Conservation (phyloP, 2,797 vertebrate species). For the Semaprochilodus insignis region DNA sequence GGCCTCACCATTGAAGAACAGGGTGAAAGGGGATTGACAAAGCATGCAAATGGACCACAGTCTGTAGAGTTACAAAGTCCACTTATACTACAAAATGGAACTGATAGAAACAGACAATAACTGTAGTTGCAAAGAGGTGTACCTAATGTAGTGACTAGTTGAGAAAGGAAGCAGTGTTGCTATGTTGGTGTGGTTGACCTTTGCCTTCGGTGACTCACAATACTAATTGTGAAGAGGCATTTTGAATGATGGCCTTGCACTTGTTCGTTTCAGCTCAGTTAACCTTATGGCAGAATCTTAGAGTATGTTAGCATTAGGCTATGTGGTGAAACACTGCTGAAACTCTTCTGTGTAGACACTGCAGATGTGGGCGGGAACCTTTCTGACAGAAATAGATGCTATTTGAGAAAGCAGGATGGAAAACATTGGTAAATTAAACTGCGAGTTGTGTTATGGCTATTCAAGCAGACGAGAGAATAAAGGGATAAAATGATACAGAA, state of each 20-base stretch:
- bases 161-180: background rate
- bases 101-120: too few relatives aligned
- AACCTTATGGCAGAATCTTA: too few relatives aligned
- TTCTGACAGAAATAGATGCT: constrained; percentile 43
- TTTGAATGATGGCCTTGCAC: constrained; percentile 20
- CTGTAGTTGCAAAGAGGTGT: too few relatives aligned
- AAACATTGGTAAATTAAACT: constrained; percentile 22
- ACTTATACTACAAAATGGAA: too few relatives aligned
- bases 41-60: too few relatives aligned
- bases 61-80: too few relatives aligned
- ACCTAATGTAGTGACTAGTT: too few relatives aligned
- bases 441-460: background rate
- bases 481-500: constrained; percentile 18
- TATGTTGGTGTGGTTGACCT: constrained; percentile 40
- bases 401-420: constrained; percentile 28
- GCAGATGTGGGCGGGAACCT: constrained; percentile 31
- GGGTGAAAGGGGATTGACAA: too few relatives aligned
- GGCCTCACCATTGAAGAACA: too few relatives aligned
- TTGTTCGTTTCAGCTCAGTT: too few relatives aligned
- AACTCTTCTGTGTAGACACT: background rate
- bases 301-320: too few relatives aligned
- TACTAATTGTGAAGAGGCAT: background rate
- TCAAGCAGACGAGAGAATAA: constrained; percentile 26
- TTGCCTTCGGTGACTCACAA: constrained; percentile 38
- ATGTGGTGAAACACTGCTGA: background rate